Conservation (phyloP, 2,113 vertebrate genomes). For the Chaetura pelagica region DNA sequence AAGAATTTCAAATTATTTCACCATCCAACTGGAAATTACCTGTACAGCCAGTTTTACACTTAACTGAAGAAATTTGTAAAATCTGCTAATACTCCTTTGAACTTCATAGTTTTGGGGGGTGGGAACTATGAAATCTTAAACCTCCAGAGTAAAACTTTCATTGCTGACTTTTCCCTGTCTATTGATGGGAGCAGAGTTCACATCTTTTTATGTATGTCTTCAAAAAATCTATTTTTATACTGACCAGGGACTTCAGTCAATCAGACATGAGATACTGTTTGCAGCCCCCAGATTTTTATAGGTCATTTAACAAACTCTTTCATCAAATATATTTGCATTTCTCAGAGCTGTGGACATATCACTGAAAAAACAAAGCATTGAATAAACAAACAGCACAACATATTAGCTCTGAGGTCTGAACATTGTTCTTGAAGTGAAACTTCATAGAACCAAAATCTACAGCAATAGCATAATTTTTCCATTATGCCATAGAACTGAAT, state of each 20-base stretch:
- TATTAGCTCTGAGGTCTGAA: not conserved
- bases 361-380: conserved; percentile 15
- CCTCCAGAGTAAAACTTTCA: not conserved
- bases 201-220: not conserved
- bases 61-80: not conserved
- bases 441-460: not conserved
- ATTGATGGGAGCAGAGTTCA: not conserved
- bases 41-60: not conserved
- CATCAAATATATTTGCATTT: conserved; percentile 3
- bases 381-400: not conserved
- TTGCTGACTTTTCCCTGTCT: not conserved
- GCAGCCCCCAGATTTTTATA: not conserved
- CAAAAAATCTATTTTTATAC: not conserved
- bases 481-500: not conserved
- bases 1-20: not conserved
- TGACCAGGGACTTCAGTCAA: not conserved
- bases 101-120: not conserved
- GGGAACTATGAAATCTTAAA: not conserved
- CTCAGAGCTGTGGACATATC: conserved; percentile 19
- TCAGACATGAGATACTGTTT: not conserved
- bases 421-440: conserved; percentile 14
- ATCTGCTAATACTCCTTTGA: not conserved
- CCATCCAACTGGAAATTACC: not conserved
- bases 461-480: conserved; percentile 18
- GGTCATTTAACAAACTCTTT: not conserved